Percentiles rank a stretch among this genome's conserved stretches.
Conservation (phyloP, 2,113 vertebrate genomes). For the Lophotis ruficrista region DNA sequence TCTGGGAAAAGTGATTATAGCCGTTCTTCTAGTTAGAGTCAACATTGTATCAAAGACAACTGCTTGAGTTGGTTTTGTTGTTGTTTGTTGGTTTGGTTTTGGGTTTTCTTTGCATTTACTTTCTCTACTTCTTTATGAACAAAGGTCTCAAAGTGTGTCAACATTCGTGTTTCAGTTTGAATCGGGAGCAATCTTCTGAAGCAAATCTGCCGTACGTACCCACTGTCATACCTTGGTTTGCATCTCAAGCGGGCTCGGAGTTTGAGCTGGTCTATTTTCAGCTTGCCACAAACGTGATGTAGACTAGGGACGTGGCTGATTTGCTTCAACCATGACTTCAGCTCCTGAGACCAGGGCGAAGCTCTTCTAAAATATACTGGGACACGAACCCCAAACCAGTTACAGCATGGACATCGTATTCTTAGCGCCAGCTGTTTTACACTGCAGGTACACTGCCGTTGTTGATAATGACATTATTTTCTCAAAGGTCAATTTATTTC, state of each 20-base stretch:
- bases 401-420: fast-evolving
- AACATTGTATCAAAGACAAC: neutral
- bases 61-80: neutral
- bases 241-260: neutral
- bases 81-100: neutral
- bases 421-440: neutral
- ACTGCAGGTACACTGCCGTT: neutral
- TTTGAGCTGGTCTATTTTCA: neutral
- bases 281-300: neutral
- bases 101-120: neutral
- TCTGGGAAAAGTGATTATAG: neutral
- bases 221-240: neutral
- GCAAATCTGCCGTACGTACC: neutral
- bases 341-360: neutral
- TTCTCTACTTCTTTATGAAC: neutral
- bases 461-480: neutral
- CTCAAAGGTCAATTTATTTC: neutral
- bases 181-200: neutral
- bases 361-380: neutral
- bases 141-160: neutral
- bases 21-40: fast-evolving
- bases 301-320: neutral
- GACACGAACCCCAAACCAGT: fast-evolving
- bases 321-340: neutral
- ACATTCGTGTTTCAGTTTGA: neutral